Conservation (phyloP, 2,888 invertebrate species). For the Melangyna quadrimaculata region DNA sequence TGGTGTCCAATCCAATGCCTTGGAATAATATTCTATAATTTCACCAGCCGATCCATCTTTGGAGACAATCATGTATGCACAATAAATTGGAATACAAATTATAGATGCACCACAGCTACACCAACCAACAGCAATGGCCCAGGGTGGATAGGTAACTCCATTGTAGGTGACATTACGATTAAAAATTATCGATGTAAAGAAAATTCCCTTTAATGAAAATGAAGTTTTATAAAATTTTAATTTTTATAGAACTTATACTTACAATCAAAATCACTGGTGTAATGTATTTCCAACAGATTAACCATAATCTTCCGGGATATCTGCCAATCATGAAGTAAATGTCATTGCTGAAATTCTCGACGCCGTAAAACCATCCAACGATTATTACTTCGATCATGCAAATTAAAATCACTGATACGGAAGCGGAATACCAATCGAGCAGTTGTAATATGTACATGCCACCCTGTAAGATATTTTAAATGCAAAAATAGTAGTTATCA, state of each 20-base stretch:
- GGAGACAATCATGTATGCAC: conserved; percentile 82
- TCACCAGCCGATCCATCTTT: conserved; percentile 77
- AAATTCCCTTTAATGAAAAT: conserved; percentile 83
- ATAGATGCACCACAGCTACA: conserved; percentile 86
- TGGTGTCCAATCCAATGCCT: conserved; percentile 84
- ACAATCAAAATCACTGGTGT: conserved; percentile 87
- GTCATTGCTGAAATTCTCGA: conserved; percentile 84
- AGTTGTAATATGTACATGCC: conserved; percentile 93
- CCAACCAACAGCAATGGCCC: conserved; percentile 85
- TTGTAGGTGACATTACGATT: conserved; percentile 83
- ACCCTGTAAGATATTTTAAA: conserved; percentile 82
- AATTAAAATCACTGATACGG: conserved; percentile 89
- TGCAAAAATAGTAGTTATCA: not conserved
- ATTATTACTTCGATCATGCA: conserved; percentile 90
- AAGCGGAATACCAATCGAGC: conserved; percentile 93
- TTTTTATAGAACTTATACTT: conserved; percentile 82
- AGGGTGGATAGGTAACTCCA: conserved; percentile 82
- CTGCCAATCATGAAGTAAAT: conserved; percentile 87
- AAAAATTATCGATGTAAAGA: conserved; percentile 84
- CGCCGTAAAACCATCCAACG: conserved; percentile 91
- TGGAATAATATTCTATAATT: conserved; percentile 78
- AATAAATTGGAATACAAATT: conserved; percentile 87
- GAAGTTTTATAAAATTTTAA: not conserved
- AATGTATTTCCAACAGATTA: conserved; percentile 87
- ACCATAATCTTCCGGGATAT: conserved; percentile 85